phyloP scores from a whole-genome alignment of 2,113 vertebrate species.

The Corythaeola cristata region DNA sequence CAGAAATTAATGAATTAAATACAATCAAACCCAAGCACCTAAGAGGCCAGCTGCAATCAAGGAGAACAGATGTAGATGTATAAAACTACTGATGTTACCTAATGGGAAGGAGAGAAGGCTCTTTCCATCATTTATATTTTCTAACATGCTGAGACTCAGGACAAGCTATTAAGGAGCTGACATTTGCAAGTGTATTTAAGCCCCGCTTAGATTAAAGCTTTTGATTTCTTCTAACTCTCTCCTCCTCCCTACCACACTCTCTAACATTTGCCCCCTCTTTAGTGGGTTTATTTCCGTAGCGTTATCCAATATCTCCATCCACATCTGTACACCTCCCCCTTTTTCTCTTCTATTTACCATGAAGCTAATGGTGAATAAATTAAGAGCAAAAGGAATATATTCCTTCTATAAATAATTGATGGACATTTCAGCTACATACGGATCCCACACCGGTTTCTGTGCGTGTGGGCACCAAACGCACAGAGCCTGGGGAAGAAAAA shows the following conservation, averaged over 20 bases:
- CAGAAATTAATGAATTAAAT: neutral
- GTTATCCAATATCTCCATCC: neutral
- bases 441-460: slow-evolving; percentile 37
- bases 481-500: neutral
- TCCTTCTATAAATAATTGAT: slow-evolving; percentile 59
- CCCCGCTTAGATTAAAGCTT: slow-evolving; percentile 33
- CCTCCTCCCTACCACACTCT: neutral
- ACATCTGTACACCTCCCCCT: neutral
- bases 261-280: neutral
- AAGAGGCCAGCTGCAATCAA: neutral
- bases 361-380: slow-evolving; percentile 21
- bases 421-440: neutral
- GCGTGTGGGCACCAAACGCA: neutral
- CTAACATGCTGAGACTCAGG: slow-evolving; percentile 23
- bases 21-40: neutral
- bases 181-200: slow-evolving; percentile 46
- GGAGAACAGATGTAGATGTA: neutral
- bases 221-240: slow-evolving; percentile 1
- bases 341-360: neutral
- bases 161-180: slow-evolving; percentile 37
- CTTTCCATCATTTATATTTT: slow-evolving; percentile 36
- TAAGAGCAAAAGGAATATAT: neutral
- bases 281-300: slow-evolving; percentile 12
- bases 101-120: neutral
- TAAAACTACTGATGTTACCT: neutral